Conservation (phyloP, 2,797 vertebrate species). For the Enteromius unitaeniatus region DNA sequence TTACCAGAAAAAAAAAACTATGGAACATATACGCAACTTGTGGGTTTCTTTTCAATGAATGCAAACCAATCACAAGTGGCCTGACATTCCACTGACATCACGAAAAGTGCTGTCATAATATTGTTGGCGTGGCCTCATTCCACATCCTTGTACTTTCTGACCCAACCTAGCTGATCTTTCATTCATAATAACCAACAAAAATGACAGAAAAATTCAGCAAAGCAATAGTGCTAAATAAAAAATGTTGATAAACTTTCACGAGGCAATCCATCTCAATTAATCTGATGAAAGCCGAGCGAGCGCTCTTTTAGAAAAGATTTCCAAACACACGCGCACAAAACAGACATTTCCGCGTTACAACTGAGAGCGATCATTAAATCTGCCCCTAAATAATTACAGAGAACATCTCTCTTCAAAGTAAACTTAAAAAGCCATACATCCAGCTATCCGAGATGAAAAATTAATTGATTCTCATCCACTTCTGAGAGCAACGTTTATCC, state of each 20-base stretch:
- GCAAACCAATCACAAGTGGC: constrained; percentile 11
- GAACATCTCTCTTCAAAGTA: constrained; percentile 46
- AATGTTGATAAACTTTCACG: constrained; percentile 44
- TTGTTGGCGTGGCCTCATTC: neutral
- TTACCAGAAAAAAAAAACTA: neutral
- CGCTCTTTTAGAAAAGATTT: constrained; percentile 24
- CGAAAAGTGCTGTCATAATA: constrained; percentile 26
- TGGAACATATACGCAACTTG: neutral
- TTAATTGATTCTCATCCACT: constrained; percentile 79
- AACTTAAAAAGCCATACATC: constrained; percentile 48
- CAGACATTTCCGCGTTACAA: constrained; percentile 50
- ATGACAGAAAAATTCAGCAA: neutral
- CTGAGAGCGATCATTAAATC: constrained; percentile 49
- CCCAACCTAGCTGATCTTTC: constrained; percentile 12
- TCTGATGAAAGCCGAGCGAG: constrained; percentile 27
- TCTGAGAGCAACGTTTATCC: constrained; percentile 70
- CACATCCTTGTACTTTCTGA: neutral
- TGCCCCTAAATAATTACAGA: constrained; percentile 55
- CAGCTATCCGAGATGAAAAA: constrained; percentile 61
- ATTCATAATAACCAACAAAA: constrained; percentile 12
- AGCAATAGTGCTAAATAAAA: constrained; percentile 18
- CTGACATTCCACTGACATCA: neutral
- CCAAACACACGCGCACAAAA: constrained; percentile 37
- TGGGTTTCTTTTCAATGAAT: neutral
- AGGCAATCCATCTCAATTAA: constrained; percentile 47